phyloP scores from a whole-genome alignment of 2,113 vertebrate genomes.

The Coryphaenoides rupestris region DNA sequence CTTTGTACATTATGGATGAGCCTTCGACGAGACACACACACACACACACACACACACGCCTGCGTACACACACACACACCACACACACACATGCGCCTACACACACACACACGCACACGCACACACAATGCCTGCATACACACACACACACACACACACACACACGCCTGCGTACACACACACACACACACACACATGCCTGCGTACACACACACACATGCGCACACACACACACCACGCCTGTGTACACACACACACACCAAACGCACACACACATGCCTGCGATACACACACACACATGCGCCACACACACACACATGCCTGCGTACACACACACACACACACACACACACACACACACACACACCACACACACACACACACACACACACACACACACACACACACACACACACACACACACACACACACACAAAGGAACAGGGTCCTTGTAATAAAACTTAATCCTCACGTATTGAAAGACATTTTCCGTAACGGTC shows the following conservation, averaged over 20 bases:
- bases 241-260: too few relatives aligned
- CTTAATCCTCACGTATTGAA: constrained; percentile 1
- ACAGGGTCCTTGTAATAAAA: constrained; percentile 3
- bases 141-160: constrained; percentile 22
- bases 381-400: background rate
- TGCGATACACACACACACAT: background rate
- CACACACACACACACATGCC: background rate
- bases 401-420: background rate
- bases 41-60: constrained; percentile 7
- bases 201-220: constrained; percentile 12
- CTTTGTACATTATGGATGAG: constrained; percentile 75
- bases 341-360: constrained; percentile 10
- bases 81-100: constrained; percentile 6
- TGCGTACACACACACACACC: constrained; percentile 11
- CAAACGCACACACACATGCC: constrained; percentile 11
- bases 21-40: constrained; percentile 43
- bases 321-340: constrained; percentile 16
- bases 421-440: constrained; percentile 26
- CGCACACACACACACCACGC: constrained; percentile 10
- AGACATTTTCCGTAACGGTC: constrained; percentile 27
- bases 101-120: background rate
- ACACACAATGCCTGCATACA: background rate
- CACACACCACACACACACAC: constrained; percentile 18
- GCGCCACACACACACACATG: background rate
- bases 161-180: background rate